Conservation (phyloP, 23 tunicate species). For the Clavelina lepadiformis region DNA sequence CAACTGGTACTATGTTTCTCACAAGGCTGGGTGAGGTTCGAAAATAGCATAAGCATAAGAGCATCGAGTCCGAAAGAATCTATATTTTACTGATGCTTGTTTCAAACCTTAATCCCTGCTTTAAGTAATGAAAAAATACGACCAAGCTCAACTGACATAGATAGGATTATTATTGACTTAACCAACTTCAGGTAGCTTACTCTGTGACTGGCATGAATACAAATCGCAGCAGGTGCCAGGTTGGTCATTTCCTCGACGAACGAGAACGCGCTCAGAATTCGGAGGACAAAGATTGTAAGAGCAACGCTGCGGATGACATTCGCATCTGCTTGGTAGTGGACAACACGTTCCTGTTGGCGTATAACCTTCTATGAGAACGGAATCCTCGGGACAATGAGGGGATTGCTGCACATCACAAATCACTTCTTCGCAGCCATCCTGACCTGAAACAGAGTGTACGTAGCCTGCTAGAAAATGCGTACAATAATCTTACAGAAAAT, state of each 20-base stretch:
- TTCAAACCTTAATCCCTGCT: no score
- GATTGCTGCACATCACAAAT: slow-evolving; percentile 38
- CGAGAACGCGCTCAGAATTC: slow-evolving; percentile 14
- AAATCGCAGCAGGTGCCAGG: slow-evolving; percentile 76
- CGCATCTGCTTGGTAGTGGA: slow-evolving; percentile 75
- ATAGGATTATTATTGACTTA: no score
- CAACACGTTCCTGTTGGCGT: slow-evolving; percentile 63
- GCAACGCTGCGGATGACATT: slow-evolving; percentile 36
- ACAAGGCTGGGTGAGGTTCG: no score
- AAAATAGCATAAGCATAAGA: no score
- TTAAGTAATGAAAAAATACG: no score
- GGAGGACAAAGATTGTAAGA: slow-evolving; percentile 33
- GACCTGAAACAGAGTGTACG: no score
- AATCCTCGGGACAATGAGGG: slow-evolving; percentile 63
- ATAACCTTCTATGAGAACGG: slow-evolving; percentile 27
- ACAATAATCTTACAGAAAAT: no score
- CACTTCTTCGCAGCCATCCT: slow-evolving; percentile 34
- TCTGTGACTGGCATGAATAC: slow-evolving; percentile 49
- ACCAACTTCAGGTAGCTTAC: slow-evolving; percentile 26
- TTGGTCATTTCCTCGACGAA: slow-evolving; percentile 30
- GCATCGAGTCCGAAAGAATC: no score
- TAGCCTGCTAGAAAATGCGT: no score
- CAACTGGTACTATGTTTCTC: no score
- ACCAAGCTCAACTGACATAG: no score
- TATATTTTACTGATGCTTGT: no score